Base-by-base conservation (phyloP, 2,888 invertebrate genomes). In the Caenorhabditis afra region DNA sequence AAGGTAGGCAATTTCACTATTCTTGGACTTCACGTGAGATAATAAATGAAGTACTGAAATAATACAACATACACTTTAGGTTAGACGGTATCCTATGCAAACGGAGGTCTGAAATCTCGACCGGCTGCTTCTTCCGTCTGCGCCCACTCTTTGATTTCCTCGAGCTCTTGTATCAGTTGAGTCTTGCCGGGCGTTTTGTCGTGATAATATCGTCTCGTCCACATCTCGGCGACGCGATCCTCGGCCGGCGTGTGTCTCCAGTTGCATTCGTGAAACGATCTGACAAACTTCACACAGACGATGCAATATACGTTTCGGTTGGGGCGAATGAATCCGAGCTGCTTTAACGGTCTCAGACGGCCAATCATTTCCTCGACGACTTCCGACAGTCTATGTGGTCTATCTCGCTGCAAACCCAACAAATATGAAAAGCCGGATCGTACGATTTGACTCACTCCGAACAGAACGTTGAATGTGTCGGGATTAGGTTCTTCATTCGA, bases 161-260 rank as follows among this genome's bases (percentile, higher is more conserved):
- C 3, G 2, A 71, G 18, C n/a, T 71, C 71, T 29, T 49, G 45
- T 23, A 71, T 49, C 20, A 71, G n/a, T 29, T 57, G 57, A 64
- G 16, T 18, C 20, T 71, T 71, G 16, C 71, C 71, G 16, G 29
- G 39, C 18, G 64, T 62, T 12, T 57, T 45, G 0, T 49, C 49
- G n/a, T 39, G 47, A 0, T 57, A 55, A 39, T 49, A 64, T 37
- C 71, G 55, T 44, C 71, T 62, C 55, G 8, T 62, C 71, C 71
- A 71, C 62, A 62, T 71, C 16, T 71, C 71, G 4, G 57, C 71
- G 1, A 71, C 23, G 0, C 57, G 47, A 14, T 71, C 71, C 55
- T 71, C 71, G 10, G 14, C 29, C 7, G 50, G 35, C 10, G 57
- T 61, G n/a, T 71, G 71, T 20, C 49, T 71, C 71, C 71, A 71